Evolutionary conservation across 2,113 vertebrate genomes (phyloP), one percentile per base, ranked within the genome.

Genomic region (Malurus melanocephalus): DNA sequence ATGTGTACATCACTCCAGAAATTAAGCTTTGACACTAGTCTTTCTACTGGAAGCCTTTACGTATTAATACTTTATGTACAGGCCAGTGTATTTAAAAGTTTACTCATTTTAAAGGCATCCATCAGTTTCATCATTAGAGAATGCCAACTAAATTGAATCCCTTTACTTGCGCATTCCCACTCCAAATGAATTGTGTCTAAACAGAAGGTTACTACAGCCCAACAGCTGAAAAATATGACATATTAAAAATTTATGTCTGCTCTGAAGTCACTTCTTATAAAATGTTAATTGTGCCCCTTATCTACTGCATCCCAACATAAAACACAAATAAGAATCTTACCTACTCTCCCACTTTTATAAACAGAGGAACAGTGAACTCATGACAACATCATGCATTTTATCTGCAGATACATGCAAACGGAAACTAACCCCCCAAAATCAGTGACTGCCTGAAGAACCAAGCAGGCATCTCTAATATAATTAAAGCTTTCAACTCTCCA

Each of bases 201-300:
- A 51, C 20, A 62, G 42, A 27, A 88, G 49, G 53, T 81, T 84
- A 75, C 55, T 46, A 43, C 53, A 88, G 9, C 43, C 43, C 38
- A 93, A 67, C 27, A 88, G 60, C 27, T 74, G 76, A 91, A 89
- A 94, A 74, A 43, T 15, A 48, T 35, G 92, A 51, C 42, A 90
- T 43, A 89, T 86, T 60, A 80, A 85, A 86, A 43, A 60, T 68
- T 81, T 68, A 89, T 88, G 43, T 23, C 7, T 68, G 56, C 59
- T 83, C 56, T 85, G 65, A 80, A 83, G 51, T 61, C 40, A 43
- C 28, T 72, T 78, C 28, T 72, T 78, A 90, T 49, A 65, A 89
- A 89, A 87, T 46, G 33, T 85, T 88, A 62, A 94, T 80, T 1
- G 0, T 19, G 33, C 18, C 16, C 49, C 33, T 85, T 68, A 83